Evolutionary conservation across 2,888 invertebrate genomes (phyloP), one percentile per base, ranked within the genome.

Genomic region (Euplexia lucipara): DNA sequence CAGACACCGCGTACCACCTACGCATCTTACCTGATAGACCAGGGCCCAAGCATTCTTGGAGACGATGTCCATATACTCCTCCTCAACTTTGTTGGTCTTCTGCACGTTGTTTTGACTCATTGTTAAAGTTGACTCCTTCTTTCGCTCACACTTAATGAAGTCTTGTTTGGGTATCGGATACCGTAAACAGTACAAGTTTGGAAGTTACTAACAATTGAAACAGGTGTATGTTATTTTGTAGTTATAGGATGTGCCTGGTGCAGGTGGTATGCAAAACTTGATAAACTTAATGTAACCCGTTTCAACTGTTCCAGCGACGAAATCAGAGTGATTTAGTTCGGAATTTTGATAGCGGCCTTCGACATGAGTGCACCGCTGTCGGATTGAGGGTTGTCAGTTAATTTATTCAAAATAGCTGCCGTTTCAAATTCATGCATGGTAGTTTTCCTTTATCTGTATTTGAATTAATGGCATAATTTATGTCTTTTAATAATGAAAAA

Each of bases 1-100:
- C 61, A 69, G 78, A 71, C 61, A 83, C 77, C 81, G 84, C 86
- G 74, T 83, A 80, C 82, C 81, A 83, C 80, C 82, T 83, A 85
- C 78, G 81, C 79, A 75, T 90, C 91, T 74, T 83, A 98, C 98
- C 97, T 97, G 97, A 92, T 96, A 98, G 76, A 97, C 92, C 77
- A 95, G 90, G 72, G 96, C 93, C 98, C 98, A 98, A 77, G 96
- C 97, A 88, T 96, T 96, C 86, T 96, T 96, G 79, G 96, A 95
- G 85, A 96, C 96, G 83, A 98, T 96, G 87, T 97, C 96, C 84
- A 95, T 93, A 93, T 97, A 98, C 93, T 98, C 97, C 57, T 96
- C 96, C 93, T 97, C 97, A 77, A 98, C 83, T 63, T 83, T 89
- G 80, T 86, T 90, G 32, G 79, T 74, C 84, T 65, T 54, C 84